Base-by-base conservation (phyloP, 1,140 invertebrate genomes). In the Caerostris darwini region DNA sequence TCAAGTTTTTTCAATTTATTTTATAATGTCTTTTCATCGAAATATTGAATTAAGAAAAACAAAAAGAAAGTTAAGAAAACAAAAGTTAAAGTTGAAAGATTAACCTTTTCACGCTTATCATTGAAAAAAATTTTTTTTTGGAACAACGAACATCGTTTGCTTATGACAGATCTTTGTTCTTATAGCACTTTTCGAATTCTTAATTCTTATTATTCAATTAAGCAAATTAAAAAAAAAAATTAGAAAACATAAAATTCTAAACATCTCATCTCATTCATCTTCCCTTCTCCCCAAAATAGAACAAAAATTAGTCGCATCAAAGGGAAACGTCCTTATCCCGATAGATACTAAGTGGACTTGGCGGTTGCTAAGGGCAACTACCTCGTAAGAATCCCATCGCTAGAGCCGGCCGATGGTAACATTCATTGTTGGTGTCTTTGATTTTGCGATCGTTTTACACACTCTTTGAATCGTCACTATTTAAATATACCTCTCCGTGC, bases 341-440 rank as follows among this genome's bases (percentile, higher is more conserved):
- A 77, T 77, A 77, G 71, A 85, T 85, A n/a, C 83, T 59, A 17
- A 85, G 57, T 85, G 57, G 83, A 85, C 83, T 85, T 85, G 83
- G 54, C 83, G 83, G 83, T 85, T 85, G 56, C 53, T 56, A n/a
- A n/a, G 17, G 83, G 83, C 83, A 85, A 85, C 83, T 59, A 19
- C 83, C 83, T 58, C 50, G 56, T 19, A 85, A 58, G 83, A 85
- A 57, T 85, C 54, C 3, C 54, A 59, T 59, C 83, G 57, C 83
- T 57, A 59, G 54, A 85, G 54, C 83, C 3, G n/a, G 83, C n/a
- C 19, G 56, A 54, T n/a, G 71, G 10, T 59, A 85, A 85, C 83
- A 85, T 59, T 56, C 12, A 54, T 57, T 85, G 83, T 85, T 85
- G 71, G 71, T 77, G 71, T 77, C 34, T 77, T 77, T 50, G 83